Evolutionary conservation across 2,797 vertebrate genomes (phyloP).

Genomic region (Ciconia nigra): DNA sequence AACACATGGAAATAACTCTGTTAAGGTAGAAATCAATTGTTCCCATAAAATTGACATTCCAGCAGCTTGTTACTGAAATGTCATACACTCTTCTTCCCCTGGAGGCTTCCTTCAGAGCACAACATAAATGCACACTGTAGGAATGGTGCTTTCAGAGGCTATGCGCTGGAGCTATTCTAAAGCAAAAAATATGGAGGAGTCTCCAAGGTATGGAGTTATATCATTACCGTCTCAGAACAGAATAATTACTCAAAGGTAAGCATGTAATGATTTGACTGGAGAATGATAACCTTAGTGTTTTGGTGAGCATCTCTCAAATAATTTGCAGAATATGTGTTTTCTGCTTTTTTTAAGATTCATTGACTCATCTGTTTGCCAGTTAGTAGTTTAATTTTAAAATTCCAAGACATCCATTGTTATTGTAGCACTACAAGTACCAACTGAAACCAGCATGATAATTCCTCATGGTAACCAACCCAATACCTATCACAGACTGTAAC

Average conservation of each 20-base stretch:
- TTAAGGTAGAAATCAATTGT: neutral
- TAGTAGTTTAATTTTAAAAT: neutral
- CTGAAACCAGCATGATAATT: neutral
- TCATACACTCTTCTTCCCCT: neutral
- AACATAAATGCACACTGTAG: neutral
- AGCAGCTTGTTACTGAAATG: neutral
- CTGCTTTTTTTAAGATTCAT: neutral
- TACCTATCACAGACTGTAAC: neutral
- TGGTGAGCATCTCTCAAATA: neutral
- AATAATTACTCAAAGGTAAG: neutral
- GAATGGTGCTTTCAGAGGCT: neutral
- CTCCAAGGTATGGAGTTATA: neutral
- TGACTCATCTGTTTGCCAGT: neutral
- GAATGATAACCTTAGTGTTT: constrained; percentile 29
- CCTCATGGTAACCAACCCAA: neutral
- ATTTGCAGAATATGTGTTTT: neutral
- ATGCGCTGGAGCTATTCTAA: neutral
- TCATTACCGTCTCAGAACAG: neutral
- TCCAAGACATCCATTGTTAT: neutral
- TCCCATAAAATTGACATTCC: neutral
- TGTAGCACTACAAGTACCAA: neutral
- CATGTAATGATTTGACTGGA: constrained; percentile 11
- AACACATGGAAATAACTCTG: neutral
- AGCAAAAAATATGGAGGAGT: neutral
- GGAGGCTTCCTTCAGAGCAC: neutral